Conservation (phyloP, 1,140 invertebrate species). For the Aplysia californica region DNA sequence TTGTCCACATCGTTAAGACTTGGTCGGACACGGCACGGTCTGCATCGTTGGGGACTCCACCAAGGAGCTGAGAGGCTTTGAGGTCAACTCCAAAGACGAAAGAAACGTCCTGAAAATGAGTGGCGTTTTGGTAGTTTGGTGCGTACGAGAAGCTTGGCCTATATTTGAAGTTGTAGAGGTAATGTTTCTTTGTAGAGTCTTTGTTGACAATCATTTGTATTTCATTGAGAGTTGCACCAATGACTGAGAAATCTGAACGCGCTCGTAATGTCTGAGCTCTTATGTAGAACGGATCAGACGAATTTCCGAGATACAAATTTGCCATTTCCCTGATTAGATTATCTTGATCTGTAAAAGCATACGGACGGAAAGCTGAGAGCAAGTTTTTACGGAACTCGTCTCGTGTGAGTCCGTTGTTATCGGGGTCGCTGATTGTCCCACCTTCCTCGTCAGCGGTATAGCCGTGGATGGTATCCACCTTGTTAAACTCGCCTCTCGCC, state of each 20-base stretch:
- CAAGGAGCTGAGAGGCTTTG: no score
- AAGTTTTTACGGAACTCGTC: not conserved
- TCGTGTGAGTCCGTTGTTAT: not conserved
- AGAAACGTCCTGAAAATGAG: not conserved
- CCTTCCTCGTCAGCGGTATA: not conserved
- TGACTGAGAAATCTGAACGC: not conserved
- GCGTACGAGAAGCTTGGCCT: not conserved
- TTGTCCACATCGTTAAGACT: constrained; percentile 21
- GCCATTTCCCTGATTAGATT: not conserved
- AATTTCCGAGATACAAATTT: not conserved
- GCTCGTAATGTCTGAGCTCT: not conserved
- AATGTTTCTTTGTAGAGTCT: no score
- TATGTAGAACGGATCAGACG: not conserved
- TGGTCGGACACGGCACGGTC: constrained; percentile 1
- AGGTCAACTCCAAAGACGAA: not conserved
- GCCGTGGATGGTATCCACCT: not conserved
- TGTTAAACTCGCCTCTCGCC: not conserved
- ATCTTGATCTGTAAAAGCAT: no score
- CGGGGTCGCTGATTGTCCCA: not conserved
- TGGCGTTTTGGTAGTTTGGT: not conserved
- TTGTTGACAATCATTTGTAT: not conserved
- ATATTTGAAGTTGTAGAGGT: not conserved
- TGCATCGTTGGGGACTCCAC: not conserved
- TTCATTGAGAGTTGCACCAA: not conserved
- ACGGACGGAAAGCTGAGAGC: no score